phyloP scores from a whole-genome alignment of 1,140 invertebrate genomes.

The Scaptomyza montana region DNA sequence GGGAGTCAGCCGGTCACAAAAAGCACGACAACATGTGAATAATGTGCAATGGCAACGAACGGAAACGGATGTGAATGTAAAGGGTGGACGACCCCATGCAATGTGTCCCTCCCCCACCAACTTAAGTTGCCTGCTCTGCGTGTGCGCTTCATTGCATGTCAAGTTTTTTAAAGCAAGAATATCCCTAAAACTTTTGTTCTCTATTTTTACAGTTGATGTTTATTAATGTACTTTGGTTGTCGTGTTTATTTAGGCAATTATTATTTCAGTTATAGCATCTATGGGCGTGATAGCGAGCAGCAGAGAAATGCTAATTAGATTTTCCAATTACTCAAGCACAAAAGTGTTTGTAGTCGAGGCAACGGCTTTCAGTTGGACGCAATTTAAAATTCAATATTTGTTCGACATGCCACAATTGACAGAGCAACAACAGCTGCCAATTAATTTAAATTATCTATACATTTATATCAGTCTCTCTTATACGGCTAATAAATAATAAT shows the following conservation, averaged over 20 bases:
- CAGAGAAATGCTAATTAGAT: constrained; percentile 64
- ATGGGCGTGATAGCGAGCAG: constrained; percentile 2
- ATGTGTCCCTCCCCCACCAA: constrained; percentile 10
- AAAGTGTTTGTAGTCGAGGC: constrained; percentile 16
- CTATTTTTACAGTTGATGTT: constrained; percentile 38
- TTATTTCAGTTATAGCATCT: constrained; percentile 45
- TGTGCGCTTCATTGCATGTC: constrained; percentile 72
- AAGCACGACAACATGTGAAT: constrained; percentile 49
- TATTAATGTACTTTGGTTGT: constrained; percentile 72
- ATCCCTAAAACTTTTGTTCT: constrained; percentile 45
- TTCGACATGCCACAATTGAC: constrained; percentile 30
- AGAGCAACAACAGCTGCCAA: constrained; percentile 43
- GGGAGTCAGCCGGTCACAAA: constrained; percentile 5
- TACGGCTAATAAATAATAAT: constrained; percentile 30
- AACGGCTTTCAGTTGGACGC: constrained; percentile 39
- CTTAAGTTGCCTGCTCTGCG: constrained; percentile 27
- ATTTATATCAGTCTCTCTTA: constrained; percentile 5
- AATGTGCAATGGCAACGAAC: constrained; percentile 36
- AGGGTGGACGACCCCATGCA: constrained; percentile 11
- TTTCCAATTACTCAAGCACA: constrained; percentile 40
- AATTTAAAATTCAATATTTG: constrained; percentile 52
- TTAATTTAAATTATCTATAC: constrained; percentile 39
- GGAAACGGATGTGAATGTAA: constrained; percentile 52
- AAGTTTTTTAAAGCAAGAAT: constrained; percentile 26
- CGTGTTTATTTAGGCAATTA: constrained; percentile 77